Base-by-base conservation (phyloP, 2,888 invertebrate species). In the Lathronympha strigana region DNA sequence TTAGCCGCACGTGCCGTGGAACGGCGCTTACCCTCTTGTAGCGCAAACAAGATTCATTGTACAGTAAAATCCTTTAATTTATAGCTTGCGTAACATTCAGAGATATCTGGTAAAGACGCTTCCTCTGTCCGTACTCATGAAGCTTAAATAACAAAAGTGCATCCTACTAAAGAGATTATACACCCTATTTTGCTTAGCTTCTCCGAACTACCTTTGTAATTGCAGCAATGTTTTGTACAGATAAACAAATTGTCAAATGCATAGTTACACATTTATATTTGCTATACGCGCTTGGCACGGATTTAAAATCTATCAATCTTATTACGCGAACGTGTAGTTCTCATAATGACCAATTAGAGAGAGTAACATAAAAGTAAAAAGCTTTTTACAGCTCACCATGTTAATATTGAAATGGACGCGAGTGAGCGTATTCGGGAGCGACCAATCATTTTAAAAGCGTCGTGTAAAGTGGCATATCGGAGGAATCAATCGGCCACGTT, bases 1-100 rank as follows among this genome's bases (percentile, higher is more conserved):
- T 75, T 74, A 76, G 66, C 63, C 67, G 81, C 86, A 79, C 86
- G 85, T 82, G 84, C 82, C 76, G 75, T 68, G 72, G 79, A 78
- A 66, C 40, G 40, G 21, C 11, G 50, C 61, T 19, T 9, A 19
- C 19, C 21, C 50, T 36, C 25, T 28, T 51, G 57, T 51, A 43
- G 50, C 9, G 50, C 57, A 38, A 51, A 63, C 51, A 58, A 45
- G 53, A 58, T 33, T 57, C 57, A 63, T 63, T 63, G 58, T 64
- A 17, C 31, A 43, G 45, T 60, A 53, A 60, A 64, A 60, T 60
- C 64, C 64, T 36, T 58, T 60, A 60, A 60, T 64, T 64, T 64
- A 64, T 60, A 33, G 58, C 64, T 45, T 51, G 51, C n/a, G 25
- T 57, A 57, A 57, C 40, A 58, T 38, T 63, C 40, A 50, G 51